Base-by-base conservation (phyloP, 2,797 vertebrate species). In the Sebastes diaconus region DNA sequence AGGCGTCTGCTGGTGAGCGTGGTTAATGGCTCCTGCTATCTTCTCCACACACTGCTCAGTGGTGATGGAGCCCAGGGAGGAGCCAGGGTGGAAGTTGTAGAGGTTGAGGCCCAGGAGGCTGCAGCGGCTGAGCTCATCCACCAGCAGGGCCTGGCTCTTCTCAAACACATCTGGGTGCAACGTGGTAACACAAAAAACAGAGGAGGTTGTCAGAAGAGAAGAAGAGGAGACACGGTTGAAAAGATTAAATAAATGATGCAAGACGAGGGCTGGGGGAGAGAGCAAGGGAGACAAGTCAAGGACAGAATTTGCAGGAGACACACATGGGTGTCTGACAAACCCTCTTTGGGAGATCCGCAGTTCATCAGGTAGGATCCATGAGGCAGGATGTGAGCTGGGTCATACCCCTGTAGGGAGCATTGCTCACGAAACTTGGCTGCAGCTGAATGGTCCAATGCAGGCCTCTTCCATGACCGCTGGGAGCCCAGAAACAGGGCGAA, bases 301-400 rank as follows among this genome's bases (percentile, higher is more conserved):
- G 30, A 20, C 50, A 58, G 25, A 13, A 20, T 42, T 13, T 24
- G 25, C 34, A 52, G 1, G 10, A 57, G 16, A 58, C 54, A 73
- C 68, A 29, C 55, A 64, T 79, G 4, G 0, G 14, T 18, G 55
- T 34, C 58, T 5, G 20, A 91, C 92, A 30, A 36, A 96, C 96
- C 96, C 27, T 94, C 86, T 83, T 96, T 96, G 18, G 96, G 96
- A 58, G 96, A 97, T 22, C 96, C 96, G 66, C 96, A 96, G 92
- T 97, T 97, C 95, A 96, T 96, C 79, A 97, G 91, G 88, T 97
- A 96, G 55, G 96, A 96, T 16, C 96, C 96, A 34, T 97, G 96
- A 8, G 96, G 96, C 61, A 97, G 61, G 77, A 97, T 95, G 82
- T 95, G 93, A 57, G 81, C 79, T 2, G 95, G 84, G 29, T 95